Evolutionary conservation across 1,140 invertebrate species (phyloP).

Genomic region (Popillia japonica): DNA sequence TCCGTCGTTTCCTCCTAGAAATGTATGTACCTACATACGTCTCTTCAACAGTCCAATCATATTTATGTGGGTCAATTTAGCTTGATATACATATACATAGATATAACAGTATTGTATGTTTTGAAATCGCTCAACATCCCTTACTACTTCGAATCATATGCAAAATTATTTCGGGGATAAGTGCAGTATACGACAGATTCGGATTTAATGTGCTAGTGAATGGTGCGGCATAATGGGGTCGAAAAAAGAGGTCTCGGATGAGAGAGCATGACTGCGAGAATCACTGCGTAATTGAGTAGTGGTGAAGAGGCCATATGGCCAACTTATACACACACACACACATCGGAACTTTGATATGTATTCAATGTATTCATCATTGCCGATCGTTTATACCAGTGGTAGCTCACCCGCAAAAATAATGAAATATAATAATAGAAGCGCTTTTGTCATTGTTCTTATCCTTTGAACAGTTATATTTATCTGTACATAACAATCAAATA

Average conservation of each 20-base stretch:
- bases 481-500: too few relatives aligned
- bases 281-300: slow-evolving; percentile 35
- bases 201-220: neutral
- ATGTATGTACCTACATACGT: too few relatives aligned
- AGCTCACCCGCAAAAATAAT: neutral
- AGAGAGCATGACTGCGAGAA: slow-evolving; percentile 27
- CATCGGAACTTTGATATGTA: neutral
- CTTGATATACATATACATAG: too few relatives aligned
- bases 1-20: too few relatives aligned
- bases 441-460: neutral
- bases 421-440: neutral
- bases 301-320: slow-evolving; percentile 36
- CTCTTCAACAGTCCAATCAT: too few relatives aligned
- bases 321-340: neutral
- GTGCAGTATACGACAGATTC: neutral
- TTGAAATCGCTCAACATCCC: too few relatives aligned
- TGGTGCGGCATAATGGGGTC: slow-evolving; percentile 1
- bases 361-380: neutral
- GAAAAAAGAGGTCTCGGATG: slow-evolving; percentile 29
- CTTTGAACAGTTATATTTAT: too few relatives aligned
- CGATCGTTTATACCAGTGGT: neutral
- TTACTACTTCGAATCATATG: neutral
- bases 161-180: neutral
- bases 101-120: too few relatives aligned
- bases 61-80: too few relatives aligned